Conservation (phyloP, 2,797 vertebrate species). For the Rallus crepitans region DNA sequence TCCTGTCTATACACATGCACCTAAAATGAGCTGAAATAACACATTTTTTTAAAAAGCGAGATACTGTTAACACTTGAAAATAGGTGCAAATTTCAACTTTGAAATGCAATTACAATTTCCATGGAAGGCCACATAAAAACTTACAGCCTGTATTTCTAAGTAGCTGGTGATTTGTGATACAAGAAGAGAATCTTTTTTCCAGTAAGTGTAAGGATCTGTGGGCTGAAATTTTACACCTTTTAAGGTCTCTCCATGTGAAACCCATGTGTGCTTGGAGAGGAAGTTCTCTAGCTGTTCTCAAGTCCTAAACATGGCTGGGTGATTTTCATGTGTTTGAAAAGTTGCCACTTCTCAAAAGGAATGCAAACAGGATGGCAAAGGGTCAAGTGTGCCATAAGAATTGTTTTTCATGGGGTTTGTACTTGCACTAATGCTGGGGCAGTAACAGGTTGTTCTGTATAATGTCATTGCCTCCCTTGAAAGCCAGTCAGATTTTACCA, state of each 20-base stretch:
- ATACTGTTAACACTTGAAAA: neutral
- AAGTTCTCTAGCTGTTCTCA: neutral
- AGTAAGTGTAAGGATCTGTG: neutral
- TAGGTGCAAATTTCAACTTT: neutral
- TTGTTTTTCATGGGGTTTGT: neutral
- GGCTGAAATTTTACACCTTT: neutral
- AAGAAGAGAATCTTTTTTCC: neutral
- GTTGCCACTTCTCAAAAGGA: neutral
- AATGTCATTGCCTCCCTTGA: neutral
- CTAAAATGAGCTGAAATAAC: neutral
- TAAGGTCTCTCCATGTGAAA: neutral
- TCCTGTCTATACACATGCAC: neutral
- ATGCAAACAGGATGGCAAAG: neutral
- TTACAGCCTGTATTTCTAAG: neutral
- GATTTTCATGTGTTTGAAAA: neutral
- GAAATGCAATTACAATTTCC: neutral
- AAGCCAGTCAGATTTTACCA: neutral
- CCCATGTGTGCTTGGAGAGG: rapidly evolving
- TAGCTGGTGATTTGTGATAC: neutral
- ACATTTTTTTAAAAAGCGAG: neutral
- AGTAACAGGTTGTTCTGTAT: neutral
- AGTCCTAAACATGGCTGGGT: neutral
- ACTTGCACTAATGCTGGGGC: neutral
- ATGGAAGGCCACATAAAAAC: neutral
- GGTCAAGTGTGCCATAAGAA: neutral